Conservation (phyloP, 2,888 invertebrate genomes). For the Rhynchonema sp. region DNA sequence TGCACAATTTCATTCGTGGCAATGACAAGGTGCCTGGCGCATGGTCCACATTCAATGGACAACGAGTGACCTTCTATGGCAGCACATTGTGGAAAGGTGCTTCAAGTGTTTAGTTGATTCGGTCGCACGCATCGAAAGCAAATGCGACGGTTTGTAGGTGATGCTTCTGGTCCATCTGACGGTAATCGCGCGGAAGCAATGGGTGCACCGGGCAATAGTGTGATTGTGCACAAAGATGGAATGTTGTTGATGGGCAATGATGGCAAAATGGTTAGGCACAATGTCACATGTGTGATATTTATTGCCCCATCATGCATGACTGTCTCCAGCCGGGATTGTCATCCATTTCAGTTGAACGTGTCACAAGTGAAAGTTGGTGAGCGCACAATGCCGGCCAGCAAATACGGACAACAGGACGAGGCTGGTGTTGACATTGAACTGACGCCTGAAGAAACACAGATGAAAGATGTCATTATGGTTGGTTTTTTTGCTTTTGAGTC, state of each 20-base stretch:
- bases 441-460: slow-evolving; percentile 49
- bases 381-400: slow-evolving; percentile 48
- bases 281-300: too few species aligned
- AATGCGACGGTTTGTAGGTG: too few species aligned
- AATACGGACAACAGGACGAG: slow-evolving; percentile 46
- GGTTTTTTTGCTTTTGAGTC: not conserved
- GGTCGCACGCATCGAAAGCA: too few species aligned
- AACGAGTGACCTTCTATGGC: slow-evolving; percentile 55
- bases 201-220: not conserved
- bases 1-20: slow-evolving; percentile 82
- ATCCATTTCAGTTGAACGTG: slow-evolving; percentile 46
- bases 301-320: too few species aligned
- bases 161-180: too few species aligned
- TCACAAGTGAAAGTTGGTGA: slow-evolving; percentile 55
- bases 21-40: slow-evolving; percentile 88
- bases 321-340: slow-evolving; percentile 1
- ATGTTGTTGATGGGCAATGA: slow-evolving; percentile 61
- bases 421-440: slow-evolving; percentile 42
- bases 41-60: slow-evolving; percentile 40
- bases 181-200: too few species aligned
- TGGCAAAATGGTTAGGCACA: slow-evolving; percentile 44
- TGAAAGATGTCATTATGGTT: slow-evolving; percentile 18
- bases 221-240: slow-evolving; percentile 54
- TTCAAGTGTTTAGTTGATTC: too few species aligned
- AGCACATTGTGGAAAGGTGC: slow-evolving; percentile 47